Conservation (phyloP, 2,113 vertebrate species). For the Shinisaurus crocodilurus region DNA sequence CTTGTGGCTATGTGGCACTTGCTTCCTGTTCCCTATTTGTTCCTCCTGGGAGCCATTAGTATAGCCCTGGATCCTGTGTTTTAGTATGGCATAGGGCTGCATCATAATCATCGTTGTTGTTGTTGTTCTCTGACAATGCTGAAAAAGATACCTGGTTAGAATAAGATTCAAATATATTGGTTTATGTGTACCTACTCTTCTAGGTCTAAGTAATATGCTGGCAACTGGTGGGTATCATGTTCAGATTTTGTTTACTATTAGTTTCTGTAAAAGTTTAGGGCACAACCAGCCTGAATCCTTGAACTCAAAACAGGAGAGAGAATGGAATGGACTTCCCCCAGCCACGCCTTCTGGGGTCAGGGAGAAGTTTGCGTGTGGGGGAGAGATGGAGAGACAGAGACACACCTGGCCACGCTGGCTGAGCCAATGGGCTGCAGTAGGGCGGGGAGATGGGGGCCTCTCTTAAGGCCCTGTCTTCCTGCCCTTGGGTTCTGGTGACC, state of each 20-base stretch:
- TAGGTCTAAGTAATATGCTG: background rate
- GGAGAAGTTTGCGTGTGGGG: no score
- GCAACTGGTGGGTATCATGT: background rate
- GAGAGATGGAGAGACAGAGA: no score
- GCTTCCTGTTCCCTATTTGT: background rate
- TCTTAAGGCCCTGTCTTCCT: no score
- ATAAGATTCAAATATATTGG: background rate
- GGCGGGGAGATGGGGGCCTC: no score
- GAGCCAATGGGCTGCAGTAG: no score
- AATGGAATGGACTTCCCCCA: no score
- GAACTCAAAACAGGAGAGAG: background rate
- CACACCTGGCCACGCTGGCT: no score
- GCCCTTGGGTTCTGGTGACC: no score
- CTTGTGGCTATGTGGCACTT: background rate
- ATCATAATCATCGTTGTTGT: background rate
- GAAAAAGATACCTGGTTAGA: background rate
- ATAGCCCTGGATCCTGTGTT: background rate
- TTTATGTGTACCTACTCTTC: constrained; percentile 5
- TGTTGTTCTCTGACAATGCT: background rate
- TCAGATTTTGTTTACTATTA: background rate
- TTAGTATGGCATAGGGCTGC: background rate
- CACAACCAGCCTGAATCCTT: background rate
- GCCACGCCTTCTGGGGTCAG: no score
- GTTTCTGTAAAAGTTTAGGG: background rate
- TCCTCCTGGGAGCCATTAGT: background rate